A percentile compares a stretch with the other conserved stretches of the same genome.
phyloP scores from a whole-genome alignment of 1,140 invertebrate genomes.

The Zaprionus kolodkinae region DNA sequence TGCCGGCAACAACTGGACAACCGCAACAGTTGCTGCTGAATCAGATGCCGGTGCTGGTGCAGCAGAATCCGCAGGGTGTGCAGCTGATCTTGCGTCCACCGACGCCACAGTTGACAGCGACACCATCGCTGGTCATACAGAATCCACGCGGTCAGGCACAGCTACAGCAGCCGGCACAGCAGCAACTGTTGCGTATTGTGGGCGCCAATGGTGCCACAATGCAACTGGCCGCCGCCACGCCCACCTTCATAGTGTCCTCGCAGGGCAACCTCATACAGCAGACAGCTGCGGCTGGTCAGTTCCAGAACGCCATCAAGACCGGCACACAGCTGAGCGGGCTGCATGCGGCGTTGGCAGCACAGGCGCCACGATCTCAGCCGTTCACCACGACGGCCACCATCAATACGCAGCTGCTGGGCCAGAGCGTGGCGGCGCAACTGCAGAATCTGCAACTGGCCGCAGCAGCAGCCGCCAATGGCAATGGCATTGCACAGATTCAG shows the following conservation, averaged over 20 bases:
- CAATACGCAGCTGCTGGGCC: slow-evolving; percentile 79
- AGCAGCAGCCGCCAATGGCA: slow-evolving; percentile 67
- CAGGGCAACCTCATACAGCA: slow-evolving; percentile 84
- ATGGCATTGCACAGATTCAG: slow-evolving; percentile 77
- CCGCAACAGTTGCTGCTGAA: slow-evolving; percentile 80
- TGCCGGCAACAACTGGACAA: slow-evolving; percentile 71
- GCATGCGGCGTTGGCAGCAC: slow-evolving; percentile 76
- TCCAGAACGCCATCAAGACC: slow-evolving; percentile 67
- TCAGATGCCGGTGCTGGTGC: slow-evolving; percentile 84
- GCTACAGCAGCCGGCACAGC: slow-evolving; percentile 84
- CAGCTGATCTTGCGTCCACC: slow-evolving; percentile 85
- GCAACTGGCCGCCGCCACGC: slow-evolving; percentile 82
- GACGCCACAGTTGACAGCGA: slow-evolving; percentile 84
- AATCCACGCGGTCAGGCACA: slow-evolving; percentile 77
- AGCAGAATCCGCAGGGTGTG: slow-evolving; percentile 85
- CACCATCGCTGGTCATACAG: slow-evolving; percentile 84
- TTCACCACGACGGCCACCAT: slow-evolving; percentile 79
- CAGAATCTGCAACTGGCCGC: slow-evolving; percentile 81
- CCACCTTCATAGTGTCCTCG: slow-evolving; percentile 84
- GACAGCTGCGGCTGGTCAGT: slow-evolving; percentile 71
- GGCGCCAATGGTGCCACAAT: slow-evolving; percentile 85
- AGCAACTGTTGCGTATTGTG: slow-evolving; percentile 85
- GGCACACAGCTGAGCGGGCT: slow-evolving; percentile 77
- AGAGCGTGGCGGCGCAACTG: slow-evolving; percentile 77
- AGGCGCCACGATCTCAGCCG: slow-evolving; percentile 83